phyloP scores from a whole-genome alignment of 2,113 vertebrate species.

The Pomatorhinus ruficollis region DNA sequence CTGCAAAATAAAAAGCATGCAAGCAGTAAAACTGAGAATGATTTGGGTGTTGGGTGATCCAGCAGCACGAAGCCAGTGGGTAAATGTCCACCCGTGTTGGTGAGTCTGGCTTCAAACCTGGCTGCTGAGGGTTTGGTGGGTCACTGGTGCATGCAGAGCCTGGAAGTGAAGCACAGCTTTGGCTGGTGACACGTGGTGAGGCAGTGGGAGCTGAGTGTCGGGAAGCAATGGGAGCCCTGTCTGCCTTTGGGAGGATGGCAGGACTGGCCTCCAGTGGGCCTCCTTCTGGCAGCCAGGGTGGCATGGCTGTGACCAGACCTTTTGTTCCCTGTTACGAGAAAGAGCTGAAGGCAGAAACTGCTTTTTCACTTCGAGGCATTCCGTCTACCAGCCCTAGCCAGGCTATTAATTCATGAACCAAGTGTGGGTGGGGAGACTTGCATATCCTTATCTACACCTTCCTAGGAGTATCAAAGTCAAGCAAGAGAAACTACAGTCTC shows the following conservation, averaged over 20 bases:
- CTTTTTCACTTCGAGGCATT: neutral
- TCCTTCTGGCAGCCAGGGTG: neutral
- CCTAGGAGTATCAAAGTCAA: neutral
- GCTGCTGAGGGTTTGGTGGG: neutral
- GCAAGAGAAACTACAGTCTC: neutral
- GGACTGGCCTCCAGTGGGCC: rapidly evolving
- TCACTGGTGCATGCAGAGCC: rapidly evolving
- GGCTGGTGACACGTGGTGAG: rapidly evolving
- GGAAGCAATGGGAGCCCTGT: neutral
- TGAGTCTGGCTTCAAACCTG: neutral
- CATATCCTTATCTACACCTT: neutral
- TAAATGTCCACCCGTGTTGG: rapidly evolving
- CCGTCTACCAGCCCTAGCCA: neutral
- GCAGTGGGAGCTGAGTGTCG: rapidly evolving
- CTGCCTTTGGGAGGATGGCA: neutral
- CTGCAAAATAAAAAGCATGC: neutral
- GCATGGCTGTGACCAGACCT: neutral
- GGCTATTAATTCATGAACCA: slow-evolving; percentile 28
- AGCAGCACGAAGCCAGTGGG: neutral
- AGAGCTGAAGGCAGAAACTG: neutral
- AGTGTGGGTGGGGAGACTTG: slow-evolving; percentile 8
- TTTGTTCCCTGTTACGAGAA: neutral
- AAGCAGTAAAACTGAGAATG: neutral
- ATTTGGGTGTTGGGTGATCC: neutral
- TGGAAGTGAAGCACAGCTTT: neutral